These are phyloP conservation scores for Leptocoma aspasia DNA, from an alignment of 2,113 vertebrate genomes.

Conservation along the genomic window DNA sequence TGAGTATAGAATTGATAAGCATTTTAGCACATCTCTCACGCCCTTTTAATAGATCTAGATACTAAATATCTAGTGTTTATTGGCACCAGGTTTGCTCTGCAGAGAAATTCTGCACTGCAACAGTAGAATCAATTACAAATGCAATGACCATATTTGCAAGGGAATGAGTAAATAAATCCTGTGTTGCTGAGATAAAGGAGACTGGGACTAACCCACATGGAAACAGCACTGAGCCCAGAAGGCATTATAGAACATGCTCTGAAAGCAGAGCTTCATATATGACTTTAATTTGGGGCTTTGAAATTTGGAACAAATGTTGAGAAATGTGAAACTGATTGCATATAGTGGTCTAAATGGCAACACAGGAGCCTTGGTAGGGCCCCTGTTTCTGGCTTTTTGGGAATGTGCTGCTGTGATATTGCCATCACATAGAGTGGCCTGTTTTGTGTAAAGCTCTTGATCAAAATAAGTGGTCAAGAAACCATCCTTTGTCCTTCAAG, in stretches of 20 bases:
- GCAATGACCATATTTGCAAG: neutral
- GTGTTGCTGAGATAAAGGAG: neutral
- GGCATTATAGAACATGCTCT: neutral
- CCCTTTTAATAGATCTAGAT: neutral
- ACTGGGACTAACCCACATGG: neutral
- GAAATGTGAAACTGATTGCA: neutral
- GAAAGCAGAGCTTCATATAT: neutral
- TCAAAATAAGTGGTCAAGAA: neutral
- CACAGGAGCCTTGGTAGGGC: neutral
- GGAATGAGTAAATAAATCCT: neutral
- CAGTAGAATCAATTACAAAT: neutral
- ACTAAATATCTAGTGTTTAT: neutral
- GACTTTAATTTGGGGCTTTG: neutral
- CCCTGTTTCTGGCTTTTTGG: neutral
- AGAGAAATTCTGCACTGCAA: neutral
- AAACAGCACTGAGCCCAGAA: neutral
- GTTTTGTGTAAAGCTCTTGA: neutral
- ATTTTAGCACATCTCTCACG: neutral
- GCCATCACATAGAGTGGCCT: neutral
- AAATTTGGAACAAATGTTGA: neutral
- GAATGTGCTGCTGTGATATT: neutral
- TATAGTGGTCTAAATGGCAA: neutral
- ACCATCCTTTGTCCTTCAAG: neutral
- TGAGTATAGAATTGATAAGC: neutral
- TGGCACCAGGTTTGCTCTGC: neutral